Base-by-base conservation (phyloP, 2,797 vertebrate species). In the Anisognathus igniventris region DNA sequence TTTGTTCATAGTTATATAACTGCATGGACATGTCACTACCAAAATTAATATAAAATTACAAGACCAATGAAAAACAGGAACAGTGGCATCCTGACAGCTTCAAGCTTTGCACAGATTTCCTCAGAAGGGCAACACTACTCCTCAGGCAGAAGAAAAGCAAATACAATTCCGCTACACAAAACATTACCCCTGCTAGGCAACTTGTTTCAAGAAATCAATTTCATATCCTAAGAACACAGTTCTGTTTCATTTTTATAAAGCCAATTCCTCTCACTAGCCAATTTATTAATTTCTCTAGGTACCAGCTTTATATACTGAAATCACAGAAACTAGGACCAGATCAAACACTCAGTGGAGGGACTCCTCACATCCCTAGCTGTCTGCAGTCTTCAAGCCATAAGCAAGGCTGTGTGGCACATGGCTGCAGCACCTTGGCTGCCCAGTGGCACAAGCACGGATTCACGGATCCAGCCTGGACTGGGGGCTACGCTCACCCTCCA, bases 11-110 rank as follows among this genome's bases (percentile, higher is more conserved):
- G 56, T n/a, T 42, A 33, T 50, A 27, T 35, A 7, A 10, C 57
- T 83, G n/a, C 58, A 62, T 39, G 84, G 58, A 70, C 76, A 75
- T 0, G 0, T 65, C 72, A 45, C 39, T 68, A 68, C 39, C 3
- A 0, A 90, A 74, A 86, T 30, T 9, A 92, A 28, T 16, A 1
- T 31, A 80, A 72, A 80, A 72, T 57, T 56, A 47, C 44, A 66
- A 80, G 57, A 76, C 12, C n/a, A 86, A 33, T 22, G 60, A 48
- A 80, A 76, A 89, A 25, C 40, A 85, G 10, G 0, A 72, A 42
- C 35, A 57, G 51, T 92, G 73, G 33, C 54, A 66, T 44, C 71
- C 85, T 51, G 51, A 56, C 58, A 96, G 83, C 83, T 73, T 72
- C 80, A 20, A 70, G 67, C 57, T 87, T 70, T 50, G 30, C 17